Base-by-base conservation (phyloP, 2,113 vertebrate species). In the Promerops cafer region DNA sequence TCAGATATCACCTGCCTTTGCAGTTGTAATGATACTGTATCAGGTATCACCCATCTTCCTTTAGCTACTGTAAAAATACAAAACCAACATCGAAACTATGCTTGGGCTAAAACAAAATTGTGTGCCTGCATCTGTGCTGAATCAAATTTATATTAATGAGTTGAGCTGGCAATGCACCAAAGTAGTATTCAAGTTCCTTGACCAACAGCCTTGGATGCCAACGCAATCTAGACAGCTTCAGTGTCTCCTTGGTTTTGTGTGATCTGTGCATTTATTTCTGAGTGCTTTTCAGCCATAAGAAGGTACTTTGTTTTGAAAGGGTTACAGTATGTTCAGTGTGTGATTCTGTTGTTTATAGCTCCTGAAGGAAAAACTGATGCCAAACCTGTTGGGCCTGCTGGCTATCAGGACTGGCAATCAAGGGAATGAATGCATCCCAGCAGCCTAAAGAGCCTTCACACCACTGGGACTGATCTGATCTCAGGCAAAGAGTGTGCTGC, bases 361-460 rank as follows among this genome's bases (percentile, higher is more conserved):
- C 57, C 54, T 4, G 39, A 45, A 86, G 68, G 7, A 31, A 76
- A 68, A 75, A 8, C 42, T 83, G 61, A 69, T 3, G 16, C 31
- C 63, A 37, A 81, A 74, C 80, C 91, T 20, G 83, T 11, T 16
- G 2, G 53, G 53, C 75, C 57, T 68, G 93, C 91, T 22, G 40
- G 64, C n/a, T 37, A 11, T 30, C 40, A 4, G 4, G 40, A 28
- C 30, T 5, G 28, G 19, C 74, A 18, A 35, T 18, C 39, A 1
- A 23, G 20, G 39, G 16, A 54, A 64, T 3, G 7, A 59, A 54
- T 2, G 27, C 33, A 33, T 7, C 28, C 47, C 47, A 4, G 57
- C 1, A 27, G 33, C 64, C 35, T 1, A 28, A 68, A 13, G 11
- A 33, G 44, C 15, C 12, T 45, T 44, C 45, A 2, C 0, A 0